Conservation (phyloP, 2,888 invertebrate species). For the Lepetodrilus schrolli region DNA sequence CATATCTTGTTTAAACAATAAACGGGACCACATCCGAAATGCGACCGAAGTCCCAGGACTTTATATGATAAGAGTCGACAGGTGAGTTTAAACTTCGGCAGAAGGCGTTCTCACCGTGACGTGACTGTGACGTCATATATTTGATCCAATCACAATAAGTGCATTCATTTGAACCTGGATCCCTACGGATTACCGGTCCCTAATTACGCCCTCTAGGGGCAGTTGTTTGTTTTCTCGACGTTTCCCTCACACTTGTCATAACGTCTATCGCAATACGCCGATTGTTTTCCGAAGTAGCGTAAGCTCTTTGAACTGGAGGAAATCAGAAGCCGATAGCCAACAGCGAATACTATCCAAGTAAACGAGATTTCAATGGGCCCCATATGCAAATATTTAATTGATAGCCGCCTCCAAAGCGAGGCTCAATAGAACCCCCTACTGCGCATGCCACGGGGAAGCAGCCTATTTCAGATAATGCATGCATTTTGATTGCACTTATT, state of each 20-base stretch:
- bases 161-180: background rate
- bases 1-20: too few relatives aligned
- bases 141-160: too few relatives aligned
- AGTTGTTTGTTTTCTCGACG: conserved; percentile 7
- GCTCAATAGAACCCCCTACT: background rate
- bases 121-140: too few relatives aligned
- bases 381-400: conserved; percentile 27
- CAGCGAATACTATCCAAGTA: background rate
- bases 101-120: too few relatives aligned
- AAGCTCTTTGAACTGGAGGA: background rate
- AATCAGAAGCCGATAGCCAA: background rate
- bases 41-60: too few relatives aligned
- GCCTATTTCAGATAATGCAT: background rate
- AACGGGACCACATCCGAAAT: too few relatives aligned
- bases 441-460: background rate
- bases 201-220: conserved; percentile 4
- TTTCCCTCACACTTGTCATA: background rate
- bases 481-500: background rate
- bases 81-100: too few relatives aligned
- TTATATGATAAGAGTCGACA: too few relatives aligned
- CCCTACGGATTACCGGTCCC: background rate
- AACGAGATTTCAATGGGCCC: conserved; percentile 14
- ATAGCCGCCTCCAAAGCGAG: background rate
- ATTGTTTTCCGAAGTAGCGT: conserved; percentile 4
- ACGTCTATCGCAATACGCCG: background rate